Base-by-base conservation (phyloP, 2,888 invertebrate species). In the Vannuccia rotundouncinata region DNA sequence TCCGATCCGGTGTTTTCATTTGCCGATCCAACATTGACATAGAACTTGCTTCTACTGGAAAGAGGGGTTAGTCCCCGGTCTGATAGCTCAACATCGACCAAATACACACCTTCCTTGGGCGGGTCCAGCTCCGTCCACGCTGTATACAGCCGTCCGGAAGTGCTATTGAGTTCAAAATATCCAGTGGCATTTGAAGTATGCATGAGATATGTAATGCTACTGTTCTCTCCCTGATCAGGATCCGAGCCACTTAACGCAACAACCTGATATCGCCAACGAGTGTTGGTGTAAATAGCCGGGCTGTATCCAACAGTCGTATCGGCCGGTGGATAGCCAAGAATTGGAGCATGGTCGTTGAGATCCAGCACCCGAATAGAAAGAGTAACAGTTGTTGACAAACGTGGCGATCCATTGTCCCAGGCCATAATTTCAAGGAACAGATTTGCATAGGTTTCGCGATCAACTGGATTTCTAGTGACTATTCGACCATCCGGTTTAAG, bases 141-240 rank as follows among this genome's bases (percentile, higher is more conserved):
- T 13, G 80, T 60, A 22, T 81, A 80, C 10, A 66, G 66, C 2
- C 66, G 60, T 22, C 80, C 80, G 1, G 66, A 30, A 25, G 29
- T 79, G 17, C 17, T 28, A 59, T 80, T 73, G 17, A 80, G 29
- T 1, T 80, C 29, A 59, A 80, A 80, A 1, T 66, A 80, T n/a
- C 78, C 29, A 29, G 60, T 80, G 29, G 80, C 80, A 59, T 80
- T 80, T 22, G 80, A 80, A 2, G 66, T 66, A n/a, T 66, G 28
- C 78, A 80, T 79, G n/a, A 59, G 59, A 80, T 81, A 80, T 25
- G 27, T 79, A n/a, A 80, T 80, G 1, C 27, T 80, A 17, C 80
- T 31, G 45, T 80, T 80, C 66, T 80, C 80, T 13, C 29, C 31
- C 22, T 59, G 60, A 29, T 80, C 80, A 10, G 59, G 13, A 66